A percentile compares a stretch with the other conserved stretches of the same genome.
These are phyloP conservation scores for Chelonia mydas DNA, from an alignment of 2,797 vertebrate genomes.

Conservation along the genomic window DNA sequence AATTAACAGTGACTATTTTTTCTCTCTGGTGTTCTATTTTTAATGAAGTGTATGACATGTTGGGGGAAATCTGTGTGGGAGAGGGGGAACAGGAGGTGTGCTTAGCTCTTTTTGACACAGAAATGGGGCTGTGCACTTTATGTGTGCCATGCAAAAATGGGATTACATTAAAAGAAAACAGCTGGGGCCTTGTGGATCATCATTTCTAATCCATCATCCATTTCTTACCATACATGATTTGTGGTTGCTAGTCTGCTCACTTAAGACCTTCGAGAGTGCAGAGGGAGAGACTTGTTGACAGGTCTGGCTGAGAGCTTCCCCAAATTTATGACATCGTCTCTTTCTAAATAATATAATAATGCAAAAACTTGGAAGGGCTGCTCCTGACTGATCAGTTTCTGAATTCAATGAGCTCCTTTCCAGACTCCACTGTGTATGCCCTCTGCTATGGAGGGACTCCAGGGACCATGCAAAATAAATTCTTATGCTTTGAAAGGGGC, in stretches of 20 bases:
- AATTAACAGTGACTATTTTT: background rate
- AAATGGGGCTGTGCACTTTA: background rate
- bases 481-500: accelerated
- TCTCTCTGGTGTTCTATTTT: background rate
- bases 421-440: background rate
- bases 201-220: slow-evolving; percentile 2
- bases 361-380: background rate
- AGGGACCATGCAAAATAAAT: background rate
- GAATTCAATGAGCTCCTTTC: background rate
- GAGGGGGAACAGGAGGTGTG: accelerated
- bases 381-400: background rate
- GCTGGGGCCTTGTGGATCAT: background rate
- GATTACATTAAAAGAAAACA: slow-evolving; percentile 9
- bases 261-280: background rate
- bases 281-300: accelerated
- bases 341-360: background rate
- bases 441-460: background rate
- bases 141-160: background rate
- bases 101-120: background rate
- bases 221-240: background rate
- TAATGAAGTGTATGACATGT: background rate
- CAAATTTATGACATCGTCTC: too few species aligned
- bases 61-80: background rate
- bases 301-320: background rate
- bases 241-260: background rate